Evolutionary conservation across 2,113 vertebrate species (phyloP), one percentile per base, ranked within the genome.

Genomic region (Diadophis punctatus): DNA sequence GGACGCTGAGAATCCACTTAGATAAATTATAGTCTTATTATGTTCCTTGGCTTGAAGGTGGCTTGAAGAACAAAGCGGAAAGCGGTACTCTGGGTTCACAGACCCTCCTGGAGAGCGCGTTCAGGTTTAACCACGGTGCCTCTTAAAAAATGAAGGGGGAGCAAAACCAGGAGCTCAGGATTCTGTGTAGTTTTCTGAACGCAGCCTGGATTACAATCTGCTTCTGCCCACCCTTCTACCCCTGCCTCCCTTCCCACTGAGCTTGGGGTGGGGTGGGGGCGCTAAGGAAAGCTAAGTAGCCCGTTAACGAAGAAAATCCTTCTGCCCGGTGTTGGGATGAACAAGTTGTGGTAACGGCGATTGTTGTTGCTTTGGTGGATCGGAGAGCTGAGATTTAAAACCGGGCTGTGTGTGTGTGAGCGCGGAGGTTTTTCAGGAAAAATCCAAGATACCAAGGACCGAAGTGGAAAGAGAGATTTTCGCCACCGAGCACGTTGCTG

Each of bases 41-140:
- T 14, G 91, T 93, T 92, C 49, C 86, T 4, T 16, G 92, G 87
- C 86, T 4, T 9, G 93, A 87, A 95, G 95, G 93, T 93, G 94
- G 49, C 30, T 0, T 39, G 34, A 49, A 93, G 80, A 93, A 96
- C 95, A 94, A 96, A 93, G 84, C 91, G 30, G 56, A 10, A 93
- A 90, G 30, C 3, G 88, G 86, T 30, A 8, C 43, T 43, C 87
- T 58, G n/a, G 0, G 87, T 91, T 91, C 14, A 22, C 34, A 22
- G 8, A 22, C 18, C 34, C 18, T 80, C 74, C 74, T 10, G 2
- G 74, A 22, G n/a, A 80, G 7, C 16, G 14, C 2, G 14, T 74
- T 34, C n/a, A 39, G 74, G 34, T 80, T 43, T 4, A 80, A 20
- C 87, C 60, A 16, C 11, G 30, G 68, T 9, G 74, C 30, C 30